Percentiles rank a stretch among this genome's conserved stretches.
These are phyloP conservation scores for Hipposideros armiger DNA, from an alignment of 2,113 vertebrate species.

Conservation along the genomic window DNA sequence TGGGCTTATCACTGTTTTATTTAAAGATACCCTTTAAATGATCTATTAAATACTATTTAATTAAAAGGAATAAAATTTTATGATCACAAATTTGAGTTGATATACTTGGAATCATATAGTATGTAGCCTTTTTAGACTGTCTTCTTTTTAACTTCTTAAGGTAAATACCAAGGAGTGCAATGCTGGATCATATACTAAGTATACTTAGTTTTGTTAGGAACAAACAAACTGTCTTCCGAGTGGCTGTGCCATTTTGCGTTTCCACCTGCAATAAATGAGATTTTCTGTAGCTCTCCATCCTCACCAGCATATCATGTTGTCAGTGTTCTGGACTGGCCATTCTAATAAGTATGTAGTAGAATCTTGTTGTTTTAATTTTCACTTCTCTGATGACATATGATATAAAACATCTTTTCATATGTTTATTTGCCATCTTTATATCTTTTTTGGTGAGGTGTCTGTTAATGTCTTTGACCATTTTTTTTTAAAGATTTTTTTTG, in stretches of 20 bases:
- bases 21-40: slow-evolving; percentile 38
- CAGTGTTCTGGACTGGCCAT: neutral
- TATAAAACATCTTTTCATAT: neutral
- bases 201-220: neutral
- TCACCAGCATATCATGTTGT: neutral
- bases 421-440: neutral
- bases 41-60: slow-evolving; percentile 47
- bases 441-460: neutral
- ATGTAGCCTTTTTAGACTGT: neutral
- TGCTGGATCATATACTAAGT: neutral
- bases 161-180: neutral
- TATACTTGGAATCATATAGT: neutral
- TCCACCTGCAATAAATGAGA: neutral
- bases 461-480: neutral
- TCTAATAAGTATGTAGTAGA: neutral
- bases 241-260: neutral
- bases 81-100: slow-evolving; percentile 32
- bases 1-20: slow-evolving; percentile 29
- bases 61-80: slow-evolving; percentile 58
- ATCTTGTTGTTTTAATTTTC: neutral
- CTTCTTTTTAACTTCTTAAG: neutral
- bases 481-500: no score
- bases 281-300: neutral
- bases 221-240: neutral
- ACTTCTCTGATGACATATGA: neutral